A percentile compares a stretch with the other conserved stretches of the same genome.
These are phyloP conservation scores for Lasioglossum figueresi DNA, from an alignment of 2,888 invertebrate genomes.

Conservation along the genomic window DNA sequence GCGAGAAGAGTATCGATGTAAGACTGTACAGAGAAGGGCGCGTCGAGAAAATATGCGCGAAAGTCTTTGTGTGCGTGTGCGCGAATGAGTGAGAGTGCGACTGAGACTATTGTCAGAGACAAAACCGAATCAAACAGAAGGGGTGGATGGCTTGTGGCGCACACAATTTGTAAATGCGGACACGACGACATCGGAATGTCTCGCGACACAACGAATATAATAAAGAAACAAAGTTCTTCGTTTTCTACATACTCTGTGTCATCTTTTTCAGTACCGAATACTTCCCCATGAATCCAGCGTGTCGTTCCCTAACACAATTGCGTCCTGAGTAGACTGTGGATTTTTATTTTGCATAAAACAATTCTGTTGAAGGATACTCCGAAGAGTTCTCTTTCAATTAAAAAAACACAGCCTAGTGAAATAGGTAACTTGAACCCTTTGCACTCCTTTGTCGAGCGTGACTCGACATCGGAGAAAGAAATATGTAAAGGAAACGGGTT, in stretches of 20 bases:
- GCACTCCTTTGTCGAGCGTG: too few relatives aligned
- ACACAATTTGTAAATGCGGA: slow-evolving; percentile 56
- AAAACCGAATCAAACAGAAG: slow-evolving; percentile 20
- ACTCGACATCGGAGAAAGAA: too few relatives aligned
- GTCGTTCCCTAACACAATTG: neutral
- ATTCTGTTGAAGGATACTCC: too few relatives aligned
- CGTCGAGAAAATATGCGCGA: slow-evolving; percentile 3
- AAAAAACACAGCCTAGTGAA: too few relatives aligned
- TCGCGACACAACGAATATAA: slow-evolving; percentile 73
- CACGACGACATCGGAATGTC: slow-evolving; percentile 60
- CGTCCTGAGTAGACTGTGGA: too few relatives aligned
- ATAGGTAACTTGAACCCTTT: too few relatives aligned
- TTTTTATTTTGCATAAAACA: too few relatives aligned
- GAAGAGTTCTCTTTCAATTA: too few relatives aligned
- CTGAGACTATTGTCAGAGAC: slow-evolving; percentile 10
- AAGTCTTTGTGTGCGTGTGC: neutral
- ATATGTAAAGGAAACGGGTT: too few relatives aligned
- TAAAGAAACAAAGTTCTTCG: slow-evolving; percentile 70
- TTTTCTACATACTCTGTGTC: slow-evolving; percentile 62
- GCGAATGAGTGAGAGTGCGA: neutral
- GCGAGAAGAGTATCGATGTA: slow-evolving; percentile 14
- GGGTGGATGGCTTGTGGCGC: slow-evolving; percentile 41
- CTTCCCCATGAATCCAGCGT: neutral
- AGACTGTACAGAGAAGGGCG: slow-evolving; percentile 59
- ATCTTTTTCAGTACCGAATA: slow-evolving; percentile 7